Evolutionary conservation across 2,797 vertebrate species (phyloP).

Genomic region (Steatocranus sp.): DNA sequence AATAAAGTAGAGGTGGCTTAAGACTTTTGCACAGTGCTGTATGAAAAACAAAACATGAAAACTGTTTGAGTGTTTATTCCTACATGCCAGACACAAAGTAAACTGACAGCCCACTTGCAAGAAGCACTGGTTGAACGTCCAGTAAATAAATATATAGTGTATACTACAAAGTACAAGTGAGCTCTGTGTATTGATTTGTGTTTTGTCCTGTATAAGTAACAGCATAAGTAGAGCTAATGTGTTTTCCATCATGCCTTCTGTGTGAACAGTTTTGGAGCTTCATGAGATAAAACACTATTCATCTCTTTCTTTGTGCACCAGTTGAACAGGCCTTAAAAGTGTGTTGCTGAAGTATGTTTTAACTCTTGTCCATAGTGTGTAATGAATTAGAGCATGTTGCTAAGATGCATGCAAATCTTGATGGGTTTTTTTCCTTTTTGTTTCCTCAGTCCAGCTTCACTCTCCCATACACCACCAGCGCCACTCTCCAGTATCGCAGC

Average conservation of each 20-base stretch:
- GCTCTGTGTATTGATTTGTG: not conserved
- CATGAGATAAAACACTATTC: not conserved
- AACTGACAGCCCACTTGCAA: fast-evolving
- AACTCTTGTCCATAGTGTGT: not conserved
- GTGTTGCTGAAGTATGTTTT: not conserved
- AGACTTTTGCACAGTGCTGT: not conserved
- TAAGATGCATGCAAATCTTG: not conserved
- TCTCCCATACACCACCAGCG: constrained; percentile 85
- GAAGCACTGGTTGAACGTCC: not conserved
- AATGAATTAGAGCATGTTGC: not conserved
- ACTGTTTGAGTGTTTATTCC: not conserved
- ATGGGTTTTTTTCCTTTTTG: not conserved
- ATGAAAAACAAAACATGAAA: not conserved
- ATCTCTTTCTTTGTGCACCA: not conserved
- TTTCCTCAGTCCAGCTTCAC: constrained; percentile 76
- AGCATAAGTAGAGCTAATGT: not conserved
- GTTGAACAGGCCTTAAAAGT: not conserved
- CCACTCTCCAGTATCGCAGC: constrained; percentile 81
- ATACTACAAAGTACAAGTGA: not conserved
- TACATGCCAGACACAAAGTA: not conserved
- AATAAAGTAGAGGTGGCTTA: fast-evolving
- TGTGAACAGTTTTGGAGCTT: not conserved
- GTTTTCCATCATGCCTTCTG: not conserved
- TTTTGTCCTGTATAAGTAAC: not conserved
- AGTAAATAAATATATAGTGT: not conserved